Evolutionary conservation across 2,888 invertebrate species (phyloP).

Genomic region (Amiota minor): DNA sequence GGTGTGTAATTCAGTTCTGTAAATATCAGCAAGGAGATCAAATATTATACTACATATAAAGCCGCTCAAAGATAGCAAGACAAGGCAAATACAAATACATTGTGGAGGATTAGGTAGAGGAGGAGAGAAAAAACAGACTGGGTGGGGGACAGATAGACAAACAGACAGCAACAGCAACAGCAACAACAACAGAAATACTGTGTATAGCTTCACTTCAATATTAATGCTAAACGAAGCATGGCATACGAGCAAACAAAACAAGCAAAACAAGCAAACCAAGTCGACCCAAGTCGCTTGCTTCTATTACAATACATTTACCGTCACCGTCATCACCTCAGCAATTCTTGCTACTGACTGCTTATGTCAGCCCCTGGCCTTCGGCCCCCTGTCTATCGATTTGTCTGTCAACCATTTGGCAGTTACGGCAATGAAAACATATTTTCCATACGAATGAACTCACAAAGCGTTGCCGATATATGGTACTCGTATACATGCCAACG

Average conservation of each 20-base stretch:
- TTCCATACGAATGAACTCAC: slow-evolving; percentile 12
- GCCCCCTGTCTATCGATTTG: too few relatives aligned
- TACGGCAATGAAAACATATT: slow-evolving; percentile 14
- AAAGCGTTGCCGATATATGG: neutral
- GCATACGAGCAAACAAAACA: neutral
- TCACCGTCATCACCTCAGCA: slow-evolving; percentile 2
- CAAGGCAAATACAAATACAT: neutral
- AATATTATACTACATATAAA: neutral
- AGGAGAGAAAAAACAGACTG: neutral
- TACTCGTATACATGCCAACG: too few relatives aligned
- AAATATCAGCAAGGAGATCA: slow-evolving; percentile 17
- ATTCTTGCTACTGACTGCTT: too few relatives aligned
- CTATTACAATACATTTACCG: neutral
- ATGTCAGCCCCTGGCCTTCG: too few relatives aligned
- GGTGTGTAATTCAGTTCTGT: neutral
- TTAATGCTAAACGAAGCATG: slow-evolving; percentile 14
- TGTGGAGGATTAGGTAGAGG: neutral
- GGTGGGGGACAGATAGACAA: neutral
- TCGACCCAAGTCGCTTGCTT: neutral
- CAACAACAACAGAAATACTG: too few relatives aligned
- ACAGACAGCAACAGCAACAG: too few relatives aligned
- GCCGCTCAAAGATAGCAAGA: too few relatives aligned
- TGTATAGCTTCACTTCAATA: slow-evolving; percentile 3
- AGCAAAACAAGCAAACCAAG: neutral
- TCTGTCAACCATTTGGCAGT: neutral